Evolutionary conservation across 2,113 vertebrate genomes (phyloP), one percentile per base, ranked within the genome.

Genomic region (Peromyscus maniculatus): DNA sequence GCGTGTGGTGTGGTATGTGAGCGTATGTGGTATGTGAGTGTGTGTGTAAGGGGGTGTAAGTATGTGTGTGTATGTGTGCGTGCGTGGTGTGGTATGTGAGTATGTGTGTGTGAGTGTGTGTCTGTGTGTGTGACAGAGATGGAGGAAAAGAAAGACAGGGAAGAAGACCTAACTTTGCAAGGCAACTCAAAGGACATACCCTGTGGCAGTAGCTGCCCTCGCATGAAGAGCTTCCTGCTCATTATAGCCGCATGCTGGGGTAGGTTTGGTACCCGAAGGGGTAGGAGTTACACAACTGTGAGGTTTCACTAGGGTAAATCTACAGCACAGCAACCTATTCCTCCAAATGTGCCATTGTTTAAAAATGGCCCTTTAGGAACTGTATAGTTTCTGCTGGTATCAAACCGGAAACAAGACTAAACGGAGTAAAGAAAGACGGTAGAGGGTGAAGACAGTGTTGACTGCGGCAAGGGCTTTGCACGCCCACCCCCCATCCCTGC

Each of bases 361-460:
- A 69, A 71, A 83, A 96, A 77, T 62, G 21, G 59, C 52, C 69
- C n/a, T 91, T 66, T 39, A 91, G 91, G 64, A 86, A 92, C 26
- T 46, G 4, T 22, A 26, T 75, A 57, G 26, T 52, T 88, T 89
- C 93, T 93, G 17, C 69, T 88, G 57, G 28, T 83, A 43, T 82
- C 59, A 57, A 2, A 46, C 66, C n/a, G 89, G 91, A 79, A 86
- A 33, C 28, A 86, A 94, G 49, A 46, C 1, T 87, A 6, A 52
- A 8, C 16, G 39, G 57, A 59, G 21, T 49, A 8, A n/a, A 52
- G 33, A 66, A 43, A 87, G 67, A 57, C 19, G 36, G 49, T 33
- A 9, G 1, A 46, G 57, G 5, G 22, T 9, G 11, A 26, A 84
- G 66, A 52, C 64, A 17, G 39, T 28, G 21, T 4, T 36, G 33